These are phyloP conservation scores for Phrynosoma blainvillii DNA, from an alignment of 2,113 vertebrate genomes.

Conservation along the genomic window DNA sequence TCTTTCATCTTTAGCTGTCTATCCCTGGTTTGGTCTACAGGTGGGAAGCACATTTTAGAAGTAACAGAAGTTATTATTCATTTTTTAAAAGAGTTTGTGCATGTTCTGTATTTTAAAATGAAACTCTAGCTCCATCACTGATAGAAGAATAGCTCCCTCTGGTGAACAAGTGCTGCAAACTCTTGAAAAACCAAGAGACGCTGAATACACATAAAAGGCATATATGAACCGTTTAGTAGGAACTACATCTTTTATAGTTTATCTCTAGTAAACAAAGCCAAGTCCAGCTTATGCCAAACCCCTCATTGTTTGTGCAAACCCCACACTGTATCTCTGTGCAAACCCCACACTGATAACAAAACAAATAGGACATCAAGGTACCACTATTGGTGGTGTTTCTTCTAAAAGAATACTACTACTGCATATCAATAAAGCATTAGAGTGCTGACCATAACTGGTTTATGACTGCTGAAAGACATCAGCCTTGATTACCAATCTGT, in stretches of 20 bases:
- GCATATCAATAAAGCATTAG: not conserved
- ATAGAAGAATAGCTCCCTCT: conserved; percentile 26
- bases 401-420: not conserved
- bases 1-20: not conserved
- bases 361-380: not conserved
- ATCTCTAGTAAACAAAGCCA: not conserved
- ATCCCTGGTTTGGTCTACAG: not conserved
- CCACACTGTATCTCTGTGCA: no score
- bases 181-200: not conserved
- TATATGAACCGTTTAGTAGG: not conserved
- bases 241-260: not conserved
- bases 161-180: conserved; percentile 12
- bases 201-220: not conserved
- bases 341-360: not conserved
- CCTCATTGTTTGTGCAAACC: not conserved
- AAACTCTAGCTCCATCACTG: not conserved
- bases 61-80: not conserved
- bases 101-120: not conserved
- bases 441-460: no score
- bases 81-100: not conserved
- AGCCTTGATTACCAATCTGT: no score
- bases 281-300: not conserved
- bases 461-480: not conserved
- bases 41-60: not conserved
- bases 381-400: not conserved